Base-by-base conservation (phyloP, 1,140 invertebrate species). In the Sinella curviseta region DNA sequence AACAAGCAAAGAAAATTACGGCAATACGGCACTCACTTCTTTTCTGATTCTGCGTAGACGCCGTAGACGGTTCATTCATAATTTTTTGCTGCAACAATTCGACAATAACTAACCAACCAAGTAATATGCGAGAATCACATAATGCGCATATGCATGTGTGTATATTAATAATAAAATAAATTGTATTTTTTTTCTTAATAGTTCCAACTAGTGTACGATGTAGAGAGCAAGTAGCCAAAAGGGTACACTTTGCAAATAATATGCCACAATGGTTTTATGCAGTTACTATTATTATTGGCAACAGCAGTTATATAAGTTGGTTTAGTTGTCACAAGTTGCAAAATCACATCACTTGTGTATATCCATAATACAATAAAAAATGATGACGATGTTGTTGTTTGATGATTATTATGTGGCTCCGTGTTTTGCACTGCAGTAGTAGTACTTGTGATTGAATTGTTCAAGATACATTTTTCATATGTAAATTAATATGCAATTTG, bases 321-420 rank as follows among this genome's bases (percentile, higher is more conserved):
- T 65, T 65, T 65, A 70, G 65, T 70, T 70, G 65, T 31, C 65
- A 70, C 65, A 70, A 70, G 65, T 70, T 70, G 65, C 65, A 70
- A 70, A 70, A 70, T 70, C 65, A 31, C 65, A 33, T 30, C 57
- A 65, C 24, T 12, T 65, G 24, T 65, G 14, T 65, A n/a, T 65
- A 65, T 65, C 24, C 57, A 65, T 65, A 17, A 65, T 65, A 48
- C n/a, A n/a, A n/a, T n/a, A n/a, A n/a, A n/a, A n/a, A n/a, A n/a
- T n/a, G n/a, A n/a, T n/a, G n/a, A n/a, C n/a, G n/a, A n/a, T n/a
- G n/a, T n/a, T n/a, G n/a, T n/a, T n/a, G n/a, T n/a, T n/a, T n/a
- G n/a, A n/a, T n/a, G n/a, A n/a, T n/a, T n/a, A n/a, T n/a, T n/a
- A n/a, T n/a, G n/a, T n/a, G n/a, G n/a, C n/a, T n/a, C n/a, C n/a